Percentiles rank a stretch among this genome's conserved stretches.
These are phyloP conservation scores for Spermophilus dauricus DNA, from an alignment of 2,113 vertebrate genomes.

Conservation along the genomic window DNA sequence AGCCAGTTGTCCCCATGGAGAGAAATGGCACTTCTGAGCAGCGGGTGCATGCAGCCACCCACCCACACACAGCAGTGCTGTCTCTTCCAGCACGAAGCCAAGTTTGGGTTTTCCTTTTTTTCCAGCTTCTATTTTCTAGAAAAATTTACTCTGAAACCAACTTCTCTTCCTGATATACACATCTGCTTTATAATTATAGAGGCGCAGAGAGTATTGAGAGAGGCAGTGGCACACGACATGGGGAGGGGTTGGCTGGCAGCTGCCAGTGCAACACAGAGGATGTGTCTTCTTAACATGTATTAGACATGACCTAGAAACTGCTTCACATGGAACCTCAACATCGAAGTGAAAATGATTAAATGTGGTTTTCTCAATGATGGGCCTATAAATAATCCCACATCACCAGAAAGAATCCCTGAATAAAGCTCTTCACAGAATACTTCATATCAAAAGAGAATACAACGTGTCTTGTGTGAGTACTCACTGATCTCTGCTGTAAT, in stretches of 20 bases:
- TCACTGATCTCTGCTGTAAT: conserved; percentile 29
- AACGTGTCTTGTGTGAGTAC: background rate
- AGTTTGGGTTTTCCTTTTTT: conserved; percentile 83
- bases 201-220: background rate
- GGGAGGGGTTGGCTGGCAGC: background rate
- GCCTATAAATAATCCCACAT: conserved; percentile 64
- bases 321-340: conserved; percentile 1
- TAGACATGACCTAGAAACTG: conserved; percentile 48
- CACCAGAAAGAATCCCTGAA: conserved; percentile 18
- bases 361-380: background rate
- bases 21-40: conserved; percentile 85
- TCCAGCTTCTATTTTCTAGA: conserved; percentile 89
- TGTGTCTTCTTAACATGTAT: background rate
- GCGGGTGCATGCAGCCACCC: conserved; percentile 86
- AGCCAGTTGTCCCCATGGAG: conserved; percentile 87
- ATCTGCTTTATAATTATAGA: conserved; percentile 72
- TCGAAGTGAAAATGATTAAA: conserved; percentile 63
- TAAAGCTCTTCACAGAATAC: conserved; percentile 55
- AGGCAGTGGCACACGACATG: conserved; percentile 36
- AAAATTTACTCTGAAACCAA: conserved; percentile 87
- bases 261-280: background rate
- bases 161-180: conserved; percentile 75
- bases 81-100: conserved; percentile 86
- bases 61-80: conserved; percentile 88
- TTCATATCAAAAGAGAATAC: conserved; percentile 20